A percentile compares a stretch with the other conserved stretches of the same genome.
Conservation (phyloP, 2,797 vertebrate genomes). For the Peromyscus eremicus region DNA sequence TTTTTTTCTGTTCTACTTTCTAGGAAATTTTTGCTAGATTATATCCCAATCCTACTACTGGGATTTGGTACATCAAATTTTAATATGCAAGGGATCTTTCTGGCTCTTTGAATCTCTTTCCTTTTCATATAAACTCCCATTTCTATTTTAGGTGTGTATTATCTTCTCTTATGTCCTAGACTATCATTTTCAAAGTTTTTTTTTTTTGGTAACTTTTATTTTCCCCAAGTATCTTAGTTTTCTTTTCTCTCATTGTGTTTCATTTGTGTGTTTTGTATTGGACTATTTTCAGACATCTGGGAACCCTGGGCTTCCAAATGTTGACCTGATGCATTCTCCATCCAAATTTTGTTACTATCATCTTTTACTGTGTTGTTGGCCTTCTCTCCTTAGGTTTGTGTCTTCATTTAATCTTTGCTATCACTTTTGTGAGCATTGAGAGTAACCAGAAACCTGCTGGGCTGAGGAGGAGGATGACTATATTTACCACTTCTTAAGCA, state of each 20-base stretch:
- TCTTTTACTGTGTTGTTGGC: not conserved
- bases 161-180: constrained; percentile 30
- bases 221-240: not conserved
- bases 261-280: not conserved
- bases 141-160: not conserved
- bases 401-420: not conserved
- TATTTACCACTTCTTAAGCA: not conserved
- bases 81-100: not conserved
- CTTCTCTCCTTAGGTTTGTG: not conserved
- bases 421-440: not conserved
- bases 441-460: not conserved
- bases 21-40: constrained; percentile 4
- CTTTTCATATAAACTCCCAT: constrained; percentile 3
- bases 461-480: fast-evolving
- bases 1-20: not conserved
- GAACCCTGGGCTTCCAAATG: not conserved
- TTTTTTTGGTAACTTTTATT: constrained; percentile 1
- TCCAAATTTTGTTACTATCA: fast-evolving
- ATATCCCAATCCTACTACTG: not conserved
- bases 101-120: not conserved
- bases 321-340: not conserved
- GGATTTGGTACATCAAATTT: not conserved
- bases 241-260: not conserved
- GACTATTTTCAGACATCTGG: not conserved
- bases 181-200: not conserved